Evolutionary conservation across 2,797 vertebrate species (phyloP).

Genomic region (Tokudaia tokunoshimensis): DNA sequence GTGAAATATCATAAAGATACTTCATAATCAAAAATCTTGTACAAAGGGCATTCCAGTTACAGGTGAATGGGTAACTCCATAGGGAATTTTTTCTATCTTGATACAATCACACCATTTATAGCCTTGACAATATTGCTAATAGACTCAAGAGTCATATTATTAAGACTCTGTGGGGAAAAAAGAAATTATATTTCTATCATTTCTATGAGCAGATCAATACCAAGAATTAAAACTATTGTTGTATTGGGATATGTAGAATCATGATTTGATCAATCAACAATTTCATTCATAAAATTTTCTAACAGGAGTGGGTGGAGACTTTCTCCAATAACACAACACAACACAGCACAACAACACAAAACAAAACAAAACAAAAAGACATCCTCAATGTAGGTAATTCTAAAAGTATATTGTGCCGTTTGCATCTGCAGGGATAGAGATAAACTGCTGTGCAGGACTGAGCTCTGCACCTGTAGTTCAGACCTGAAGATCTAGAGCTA

Average conservation of each 20-base stretch:
- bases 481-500: not conserved
- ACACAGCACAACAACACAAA: not conserved
- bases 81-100: slow-evolving; percentile 18
- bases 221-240: slow-evolving; percentile 1
- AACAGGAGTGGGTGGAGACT: not conserved
- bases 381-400: not conserved
- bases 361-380: not conserved
- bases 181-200: not conserved
- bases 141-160: not conserved
- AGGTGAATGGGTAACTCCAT: not conserved
- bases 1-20: not conserved
- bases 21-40: slow-evolving; percentile 13
- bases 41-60: not conserved
- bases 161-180: not conserved
- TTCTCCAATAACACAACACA: slow-evolving; percentile 1
- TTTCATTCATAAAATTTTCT: slow-evolving; percentile 33
- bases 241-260: not conserved
- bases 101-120: not conserved
- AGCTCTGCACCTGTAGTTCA: not conserved
- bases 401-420: not conserved
- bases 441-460: not conserved
- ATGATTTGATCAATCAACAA: not conserved
- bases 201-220: slow-evolving; percentile 22
- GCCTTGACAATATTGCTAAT: not conserved
- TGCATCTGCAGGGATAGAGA: not conserved